Evolutionary conservation across 2,888 invertebrate genomes (phyloP), one percentile per base, ranked within the genome.

Genomic region (Cenopis cana): DNA sequence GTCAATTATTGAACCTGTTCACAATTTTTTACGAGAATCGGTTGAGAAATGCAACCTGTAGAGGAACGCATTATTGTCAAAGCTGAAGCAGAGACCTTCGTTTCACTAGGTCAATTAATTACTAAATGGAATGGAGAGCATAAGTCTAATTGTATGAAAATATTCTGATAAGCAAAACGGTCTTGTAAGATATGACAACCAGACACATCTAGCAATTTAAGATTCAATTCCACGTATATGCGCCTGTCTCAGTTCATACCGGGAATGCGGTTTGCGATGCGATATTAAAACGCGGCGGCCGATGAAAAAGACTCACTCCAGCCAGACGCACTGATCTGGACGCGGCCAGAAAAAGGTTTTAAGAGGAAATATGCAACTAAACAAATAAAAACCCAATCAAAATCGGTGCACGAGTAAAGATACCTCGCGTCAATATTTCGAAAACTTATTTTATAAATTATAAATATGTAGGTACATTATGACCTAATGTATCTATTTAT

Each of bases 271-370:
- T 72, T 61, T 64, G 64, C 64, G 52, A 64, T 65, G 66, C 69
- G 74, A 74, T 73, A 76, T 74, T 70, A 74, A 72, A 73, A 74
- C 75, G 74, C 71, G 74, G 70, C 59, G 71, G 70, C 70, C 65
- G 62, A 52, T 68, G 68, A 75, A 73, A 72, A 73, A 66, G 69
- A 72, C 61, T 64, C 59, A 72, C 61, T 64, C 59, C 55, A 65
- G 65, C 59, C 55, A 65, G 65, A 64, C 52, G 54, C 64, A 64
- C n/a, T 64, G 54, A n/a, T 64, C 52, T 52, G 54, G 64, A 54
- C 64, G 54, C 18, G 20, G 9, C 64, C 20, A 54, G 64, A 64
- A 64, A 64, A 64, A 64, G 64, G 20, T 52, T 64, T 64, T 10
- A 62, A 64, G 36, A 38, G 38, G 33, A 64, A 54, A 64, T 64